Percentiles rank a stretch among this genome's conserved stretches.
Evolutionary conservation across 2,113 vertebrate species (phyloP).

Genomic region (Tachysurus fulvidraco): DNA sequence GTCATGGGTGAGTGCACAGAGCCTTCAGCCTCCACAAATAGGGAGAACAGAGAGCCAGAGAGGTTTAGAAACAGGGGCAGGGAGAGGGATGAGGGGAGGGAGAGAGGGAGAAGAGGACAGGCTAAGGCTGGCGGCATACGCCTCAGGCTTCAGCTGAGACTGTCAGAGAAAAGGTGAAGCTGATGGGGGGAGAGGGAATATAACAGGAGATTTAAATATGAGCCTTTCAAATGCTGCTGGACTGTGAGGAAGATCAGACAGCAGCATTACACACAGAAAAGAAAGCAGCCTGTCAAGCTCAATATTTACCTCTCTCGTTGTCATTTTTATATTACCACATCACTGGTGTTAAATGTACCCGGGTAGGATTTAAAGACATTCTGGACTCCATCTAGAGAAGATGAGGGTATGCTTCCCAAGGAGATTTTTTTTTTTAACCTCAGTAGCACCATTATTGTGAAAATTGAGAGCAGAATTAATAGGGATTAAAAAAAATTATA

Average conservation of each 20-base stretch:
- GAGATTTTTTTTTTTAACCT: background rate
- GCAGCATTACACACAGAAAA: conserved; percentile 32
- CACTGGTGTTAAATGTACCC: conserved; percentile 3
- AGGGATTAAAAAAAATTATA: background rate
- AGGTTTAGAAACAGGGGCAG: conserved; percentile 32
- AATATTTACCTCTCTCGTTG: conserved; percentile 20
- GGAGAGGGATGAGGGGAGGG: conserved; percentile 13
- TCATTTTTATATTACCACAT: conserved; percentile 24
- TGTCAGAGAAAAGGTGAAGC: conserved; percentile 53
- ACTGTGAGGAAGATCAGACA: conserved; percentile 40
- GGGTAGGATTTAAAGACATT: background rate
- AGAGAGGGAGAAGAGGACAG: conserved; percentile 16
- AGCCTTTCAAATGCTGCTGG: conserved; percentile 45
- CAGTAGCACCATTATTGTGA: background rate
- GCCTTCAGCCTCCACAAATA: conserved; percentile 37
- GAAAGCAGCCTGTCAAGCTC: conserved; percentile 33
- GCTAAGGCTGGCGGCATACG: conserved; percentile 44
- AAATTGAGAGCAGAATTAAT: background rate
- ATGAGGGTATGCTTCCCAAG: background rate
- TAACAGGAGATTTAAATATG: conserved; percentile 45
- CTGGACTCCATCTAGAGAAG: background rate
- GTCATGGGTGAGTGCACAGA: conserved; percentile 49
- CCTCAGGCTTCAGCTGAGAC: conserved; percentile 48
- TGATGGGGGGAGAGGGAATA: conserved; percentile 43
- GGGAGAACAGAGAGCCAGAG: conserved; percentile 21